Percentiles rank a stretch among this genome's conserved stretches.
Conservation (phyloP, 2,113 vertebrate genomes). For the Suricata suricatta region DNA sequence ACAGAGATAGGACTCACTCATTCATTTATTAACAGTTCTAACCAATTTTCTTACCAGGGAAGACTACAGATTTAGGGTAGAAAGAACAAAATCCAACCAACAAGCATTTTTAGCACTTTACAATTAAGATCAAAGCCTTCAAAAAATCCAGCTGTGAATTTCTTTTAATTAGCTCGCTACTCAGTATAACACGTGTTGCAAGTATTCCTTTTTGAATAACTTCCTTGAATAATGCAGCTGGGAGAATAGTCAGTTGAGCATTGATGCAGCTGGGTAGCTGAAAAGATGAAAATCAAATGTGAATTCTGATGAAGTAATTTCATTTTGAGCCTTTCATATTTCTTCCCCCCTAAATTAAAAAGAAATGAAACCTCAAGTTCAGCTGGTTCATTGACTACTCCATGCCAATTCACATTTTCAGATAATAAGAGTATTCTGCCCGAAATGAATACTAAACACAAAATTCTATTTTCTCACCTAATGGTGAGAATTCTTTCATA, state of each 20-base stretch:
- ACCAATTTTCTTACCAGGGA: conserved; percentile 50
- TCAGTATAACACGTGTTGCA: conserved; percentile 42
- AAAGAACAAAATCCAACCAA: conserved; percentile 48
- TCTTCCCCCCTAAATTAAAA: conserved; percentile 66
- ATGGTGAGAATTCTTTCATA: conserved; percentile 26
- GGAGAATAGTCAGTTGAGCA: conserved; percentile 59
- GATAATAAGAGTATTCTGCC: conserved; percentile 60
- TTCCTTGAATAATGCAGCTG: conserved; percentile 73
- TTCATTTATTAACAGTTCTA: conserved; percentile 15
- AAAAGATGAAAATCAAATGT: conserved; percentile 74
- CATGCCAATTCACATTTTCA: conserved; percentile 57
- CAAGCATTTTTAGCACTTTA: conserved; percentile 63
- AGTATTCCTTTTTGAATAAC: conserved; percentile 63
- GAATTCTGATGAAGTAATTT: conserved; percentile 80
- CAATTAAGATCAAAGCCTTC: conserved; percentile 68
- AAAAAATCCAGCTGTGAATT: conserved; percentile 70
- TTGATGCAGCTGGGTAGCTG: conserved; percentile 61
- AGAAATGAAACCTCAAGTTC: conserved; percentile 66
- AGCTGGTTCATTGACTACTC: conserved; percentile 56
- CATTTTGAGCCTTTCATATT: conserved; percentile 72
- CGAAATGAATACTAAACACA: conserved; percentile 56
- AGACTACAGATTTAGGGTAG: conserved; percentile 23
- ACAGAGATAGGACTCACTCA: not conserved
- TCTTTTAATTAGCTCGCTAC: conserved; percentile 70
- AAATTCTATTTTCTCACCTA: conserved; percentile 64